Percentiles rank a stretch among this genome's conserved stretches.
These are phyloP conservation scores for Pimephales promelas DNA, from an alignment of 2,113 vertebrate species.

Conservation along the genomic window DNA sequence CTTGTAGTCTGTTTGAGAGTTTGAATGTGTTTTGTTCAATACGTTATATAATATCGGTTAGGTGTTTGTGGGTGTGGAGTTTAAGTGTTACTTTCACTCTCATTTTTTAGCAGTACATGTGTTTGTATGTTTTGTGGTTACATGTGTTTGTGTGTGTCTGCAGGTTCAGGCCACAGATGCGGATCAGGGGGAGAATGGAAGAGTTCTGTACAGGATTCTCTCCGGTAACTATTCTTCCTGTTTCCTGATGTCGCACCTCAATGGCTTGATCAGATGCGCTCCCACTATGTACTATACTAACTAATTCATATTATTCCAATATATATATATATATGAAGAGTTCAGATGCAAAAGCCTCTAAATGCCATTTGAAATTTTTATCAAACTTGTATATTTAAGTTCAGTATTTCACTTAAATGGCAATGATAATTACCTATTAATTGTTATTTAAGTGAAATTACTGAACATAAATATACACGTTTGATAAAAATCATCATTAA, in stretches of 20 bases:
- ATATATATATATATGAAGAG: background rate
- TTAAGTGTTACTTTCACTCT: slow-evolving; percentile 5
- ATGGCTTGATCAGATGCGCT: background rate
- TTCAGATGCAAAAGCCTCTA: no score
- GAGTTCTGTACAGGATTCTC: slow-evolving; percentile 91
- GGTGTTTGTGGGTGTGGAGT: background rate
- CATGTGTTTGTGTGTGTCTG: slow-evolving; percentile 36
- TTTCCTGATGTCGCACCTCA: background rate
- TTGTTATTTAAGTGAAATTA: no score
- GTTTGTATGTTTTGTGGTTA: slow-evolving; percentile 26
- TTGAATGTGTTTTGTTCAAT: background rate
- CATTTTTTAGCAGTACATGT: slow-evolving; percentile 22
- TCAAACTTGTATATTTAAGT: no score
- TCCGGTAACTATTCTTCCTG: slow-evolving; percentile 79
- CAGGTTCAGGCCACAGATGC: slow-evolving; percentile 92
- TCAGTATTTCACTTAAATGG: no score
- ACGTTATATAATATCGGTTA: background rate
- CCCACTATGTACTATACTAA: background rate
- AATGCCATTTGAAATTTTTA: no score
- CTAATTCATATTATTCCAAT: background rate
- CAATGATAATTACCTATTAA: no score
- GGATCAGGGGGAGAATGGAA: slow-evolving; percentile 90
- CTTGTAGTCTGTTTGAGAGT: background rate
- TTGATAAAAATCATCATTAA: no score
- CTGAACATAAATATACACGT: no score